Evolutionary conservation across 1,140 invertebrate species (phyloP).

Genomic region (Diachasma alloeum): DNA sequence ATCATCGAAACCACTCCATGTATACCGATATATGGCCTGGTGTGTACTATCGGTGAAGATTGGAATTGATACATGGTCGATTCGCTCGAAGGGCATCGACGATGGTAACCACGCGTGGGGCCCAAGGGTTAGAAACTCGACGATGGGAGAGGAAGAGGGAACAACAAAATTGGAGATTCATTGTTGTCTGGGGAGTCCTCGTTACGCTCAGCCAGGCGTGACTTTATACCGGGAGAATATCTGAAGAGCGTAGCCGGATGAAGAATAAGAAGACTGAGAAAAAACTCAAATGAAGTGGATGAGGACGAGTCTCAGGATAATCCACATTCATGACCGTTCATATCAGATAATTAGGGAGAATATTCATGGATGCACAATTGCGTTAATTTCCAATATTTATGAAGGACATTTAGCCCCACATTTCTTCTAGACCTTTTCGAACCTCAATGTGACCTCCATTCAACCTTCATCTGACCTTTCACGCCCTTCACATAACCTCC

Average conservation of each 20-base stretch:
- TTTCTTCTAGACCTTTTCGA: no score
- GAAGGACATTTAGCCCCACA: no score
- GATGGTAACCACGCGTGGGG: slow-evolving; percentile 1
- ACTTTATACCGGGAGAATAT: slow-evolving; percentile 37
- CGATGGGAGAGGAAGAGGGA: slow-evolving; percentile 30
- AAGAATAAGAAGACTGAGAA: slow-evolving; percentile 25
- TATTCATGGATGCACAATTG: not conserved
- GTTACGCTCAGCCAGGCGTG: slow-evolving; percentile 45
- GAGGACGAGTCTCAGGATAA: not conserved
- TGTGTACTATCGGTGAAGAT: slow-evolving; percentile 35
- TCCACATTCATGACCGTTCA: not conserved
- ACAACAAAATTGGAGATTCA: slow-evolving; percentile 47
- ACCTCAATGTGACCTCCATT: no score
- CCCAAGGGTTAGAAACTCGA: not conserved
- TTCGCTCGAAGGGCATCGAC: slow-evolving; percentile 16
- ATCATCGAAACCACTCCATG: not conserved
- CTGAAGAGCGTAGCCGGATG: slow-evolving; percentile 23
- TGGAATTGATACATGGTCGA: slow-evolving; percentile 34
- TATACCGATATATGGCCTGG: slow-evolving; percentile 13
- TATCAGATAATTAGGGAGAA: not conserved
- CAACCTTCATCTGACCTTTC: not conserved
- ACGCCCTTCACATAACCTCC: no score
- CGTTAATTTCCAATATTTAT: no score
- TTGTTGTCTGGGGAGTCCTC: slow-evolving; percentile 46
- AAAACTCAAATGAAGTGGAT: not conserved